A percentile compares a stretch with the other conserved stretches of the same genome.
Evolutionary conservation across 1,140 invertebrate species (phyloP).

Genomic region (Philotrypesis tridentata): DNA sequence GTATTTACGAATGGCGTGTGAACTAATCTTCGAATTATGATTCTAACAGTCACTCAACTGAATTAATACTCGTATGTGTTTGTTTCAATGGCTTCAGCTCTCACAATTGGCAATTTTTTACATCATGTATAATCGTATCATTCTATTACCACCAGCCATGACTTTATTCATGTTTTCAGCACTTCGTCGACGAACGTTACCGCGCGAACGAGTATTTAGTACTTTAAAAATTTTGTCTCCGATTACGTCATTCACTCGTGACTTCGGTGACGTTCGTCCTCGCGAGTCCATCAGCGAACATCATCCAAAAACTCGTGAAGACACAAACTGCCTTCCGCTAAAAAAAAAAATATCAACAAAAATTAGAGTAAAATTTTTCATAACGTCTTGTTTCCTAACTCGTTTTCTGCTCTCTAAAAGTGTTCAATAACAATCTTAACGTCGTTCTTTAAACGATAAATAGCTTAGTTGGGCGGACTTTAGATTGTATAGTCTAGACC

Average conservation of each 20-base stretch:
- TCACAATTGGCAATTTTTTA: conserved; percentile 52
- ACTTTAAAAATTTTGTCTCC: background rate
- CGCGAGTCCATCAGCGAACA: background rate
- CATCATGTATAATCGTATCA: conserved; percentile 41
- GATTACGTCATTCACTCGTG: background rate
- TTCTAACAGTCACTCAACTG: conserved; percentile 54
- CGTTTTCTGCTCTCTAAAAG: conserved; percentile 32
- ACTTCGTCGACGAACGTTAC: conserved; percentile 22
- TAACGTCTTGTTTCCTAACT: conserved; percentile 42
- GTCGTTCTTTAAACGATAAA: conserved; percentile 6
- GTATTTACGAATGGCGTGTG: conserved; percentile 52
- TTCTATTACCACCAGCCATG: conserved; percentile 66
- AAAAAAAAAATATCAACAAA: background rate
- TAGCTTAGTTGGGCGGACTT: background rate
- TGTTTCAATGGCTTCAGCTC: conserved; percentile 61
- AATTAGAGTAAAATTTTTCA: conserved; percentile 10
- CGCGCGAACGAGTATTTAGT: background rate
- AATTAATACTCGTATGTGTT: conserved; percentile 64
- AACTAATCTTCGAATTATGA: conserved; percentile 47
- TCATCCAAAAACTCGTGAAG: background rate
- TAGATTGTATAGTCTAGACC: background rate
- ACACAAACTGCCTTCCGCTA: background rate
- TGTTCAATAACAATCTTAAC: conserved; percentile 43
- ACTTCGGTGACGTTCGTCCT: conserved; percentile 18
- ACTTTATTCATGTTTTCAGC: conserved; percentile 64